A percentile compares a stretch with the other conserved stretches of the same genome.
Conservation (phyloP, 2,888 invertebrate genomes). For the Idaea biselata region DNA sequence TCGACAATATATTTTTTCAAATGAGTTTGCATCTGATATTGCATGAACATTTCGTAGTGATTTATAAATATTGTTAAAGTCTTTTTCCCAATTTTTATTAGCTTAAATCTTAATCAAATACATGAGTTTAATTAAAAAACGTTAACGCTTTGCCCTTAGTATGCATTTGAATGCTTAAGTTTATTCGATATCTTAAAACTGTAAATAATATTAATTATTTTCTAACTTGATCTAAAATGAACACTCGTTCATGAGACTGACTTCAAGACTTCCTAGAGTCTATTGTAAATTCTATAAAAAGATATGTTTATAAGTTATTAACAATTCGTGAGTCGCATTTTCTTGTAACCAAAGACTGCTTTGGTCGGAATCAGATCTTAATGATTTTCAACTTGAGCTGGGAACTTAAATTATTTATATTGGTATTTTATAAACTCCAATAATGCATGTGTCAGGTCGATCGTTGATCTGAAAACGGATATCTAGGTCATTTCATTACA, state of each 20-base stretch:
- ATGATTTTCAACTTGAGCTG: conserved; percentile 15
- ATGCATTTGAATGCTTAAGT: background rate
- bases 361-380: conserved; percentile 31
- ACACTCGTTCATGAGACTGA: conserved; percentile 61
- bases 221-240: conserved; percentile 45
- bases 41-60: conserved; percentile 1
- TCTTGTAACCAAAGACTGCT: conserved; percentile 51
- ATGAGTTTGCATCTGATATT: conserved; percentile 25
- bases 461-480: background rate
- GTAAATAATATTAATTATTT: conserved; percentile 45
- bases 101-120: conserved; percentile 10
- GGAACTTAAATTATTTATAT: conserved; percentile 4
- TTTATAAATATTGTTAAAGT: background rate
- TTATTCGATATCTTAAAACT: conserved; percentile 28
- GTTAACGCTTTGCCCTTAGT: conserved; percentile 4
- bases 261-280: conserved; percentile 42
- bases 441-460: background rate
- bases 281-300: conserved; percentile 34
- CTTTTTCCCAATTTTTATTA: conserved; percentile 6
- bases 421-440: conserved; percentile 10
- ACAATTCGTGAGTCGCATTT: conserved; percentile 34
- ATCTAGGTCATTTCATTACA: conserved; percentile 1
- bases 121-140: conserved; percentile 12
- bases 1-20: conserved; percentile 34
- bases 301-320: conserved; percentile 21